These are phyloP conservation scores for Cyphomyrus plagiostoma DNA, from an alignment of 2,113 vertebrate species.

Conservation along the genomic window DNA sequence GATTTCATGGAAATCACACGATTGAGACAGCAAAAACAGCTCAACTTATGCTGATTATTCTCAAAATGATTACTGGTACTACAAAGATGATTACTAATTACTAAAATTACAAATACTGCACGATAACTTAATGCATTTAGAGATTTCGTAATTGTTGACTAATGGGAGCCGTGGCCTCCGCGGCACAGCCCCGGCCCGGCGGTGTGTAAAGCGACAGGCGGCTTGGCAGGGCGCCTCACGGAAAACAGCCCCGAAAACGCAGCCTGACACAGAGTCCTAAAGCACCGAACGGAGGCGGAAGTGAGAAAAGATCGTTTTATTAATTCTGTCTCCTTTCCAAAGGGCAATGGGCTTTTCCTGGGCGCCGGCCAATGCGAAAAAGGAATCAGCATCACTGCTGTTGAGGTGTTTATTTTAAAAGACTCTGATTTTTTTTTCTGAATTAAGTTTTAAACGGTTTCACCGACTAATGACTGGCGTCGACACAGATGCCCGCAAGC, in stretches of 20 bases:
- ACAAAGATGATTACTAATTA: background rate
- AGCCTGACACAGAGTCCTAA: background rate
- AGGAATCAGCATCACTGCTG: background rate
- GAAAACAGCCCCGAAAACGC: background rate
- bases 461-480: background rate
- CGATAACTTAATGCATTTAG: background rate
- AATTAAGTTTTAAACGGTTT: background rate
- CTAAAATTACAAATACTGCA: background rate
- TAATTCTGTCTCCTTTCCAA: background rate
- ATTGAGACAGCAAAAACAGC: background rate
- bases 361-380: background rate
- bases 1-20: background rate
- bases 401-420: background rate
- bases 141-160: background rate
- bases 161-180: background rate
- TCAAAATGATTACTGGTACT: background rate
- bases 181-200: background rate
- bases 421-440: background rate
- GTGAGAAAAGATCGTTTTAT: background rate
- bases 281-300: background rate
- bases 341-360: conserved; percentile 4
- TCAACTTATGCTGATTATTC: background rate
- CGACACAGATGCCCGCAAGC: background rate
- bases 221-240: background rate
- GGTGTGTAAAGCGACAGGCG: background rate